A percentile compares a stretch with the other conserved stretches of the same genome.
These are phyloP conservation scores for Habroteleia sp. DNA, from an alignment of 2,888 invertebrate genomes.

Conservation along the genomic window DNA sequence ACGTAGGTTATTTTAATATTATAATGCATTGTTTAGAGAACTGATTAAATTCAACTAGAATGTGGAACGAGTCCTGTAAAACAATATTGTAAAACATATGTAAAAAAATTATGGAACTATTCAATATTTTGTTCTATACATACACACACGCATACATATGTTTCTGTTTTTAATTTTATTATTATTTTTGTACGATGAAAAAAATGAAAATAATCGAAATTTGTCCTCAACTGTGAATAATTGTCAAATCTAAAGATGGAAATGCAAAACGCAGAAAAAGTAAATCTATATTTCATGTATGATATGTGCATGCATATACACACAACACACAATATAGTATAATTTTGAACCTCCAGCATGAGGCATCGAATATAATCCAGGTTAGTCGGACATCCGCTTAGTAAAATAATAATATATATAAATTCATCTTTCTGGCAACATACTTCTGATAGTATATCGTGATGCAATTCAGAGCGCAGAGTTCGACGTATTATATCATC, in stretches of 20 bases:
- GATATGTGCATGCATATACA: neutral
- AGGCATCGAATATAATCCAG: constrained; percentile 40
- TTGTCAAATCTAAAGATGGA: constrained; percentile 4
- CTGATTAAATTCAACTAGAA: neutral
- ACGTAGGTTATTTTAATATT: constrained; percentile 33
- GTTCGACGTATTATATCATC: constrained; percentile 34
- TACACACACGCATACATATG: no score
- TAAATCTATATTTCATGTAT: constrained; percentile 16
- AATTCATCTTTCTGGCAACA: constrained; percentile 52
- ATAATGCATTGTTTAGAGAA: constrained; percentile 23
- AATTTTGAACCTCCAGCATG: constrained; percentile 18
- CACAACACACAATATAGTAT: no score
- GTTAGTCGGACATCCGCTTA: constrained; percentile 40
- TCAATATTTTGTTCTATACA: no score
- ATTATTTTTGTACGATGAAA: neutral
- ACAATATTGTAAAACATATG: no score
- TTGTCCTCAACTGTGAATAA: constrained; percentile 6
- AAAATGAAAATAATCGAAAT: no score
- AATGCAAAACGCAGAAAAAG: neutral
- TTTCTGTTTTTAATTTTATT: neutral
- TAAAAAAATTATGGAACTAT: no score
- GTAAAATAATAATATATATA: constrained; percentile 47
- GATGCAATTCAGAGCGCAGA: constrained; percentile 24
- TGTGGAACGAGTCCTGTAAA: constrained; percentile 11
- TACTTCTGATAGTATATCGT: constrained; percentile 37